A percentile compares a stretch with the other conserved stretches of the same genome.
Evolutionary conservation across 2,888 invertebrate genomes (phyloP).

Genomic region (Artemia sinica): DNA sequence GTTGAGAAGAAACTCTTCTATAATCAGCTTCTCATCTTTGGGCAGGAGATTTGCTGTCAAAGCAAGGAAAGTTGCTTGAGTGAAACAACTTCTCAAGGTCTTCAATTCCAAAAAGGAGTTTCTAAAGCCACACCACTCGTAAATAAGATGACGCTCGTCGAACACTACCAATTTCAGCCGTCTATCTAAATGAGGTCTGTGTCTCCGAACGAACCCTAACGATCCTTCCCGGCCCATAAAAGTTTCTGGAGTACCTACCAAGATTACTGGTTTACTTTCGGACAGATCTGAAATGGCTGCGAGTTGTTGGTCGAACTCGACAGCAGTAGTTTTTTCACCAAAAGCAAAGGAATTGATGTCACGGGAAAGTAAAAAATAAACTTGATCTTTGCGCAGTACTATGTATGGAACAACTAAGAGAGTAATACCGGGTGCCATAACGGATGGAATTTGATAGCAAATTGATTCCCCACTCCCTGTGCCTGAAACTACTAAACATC

Average conservation of each 20-base stretch:
- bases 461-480: background rate
- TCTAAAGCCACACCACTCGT: background rate
- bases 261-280: background rate
- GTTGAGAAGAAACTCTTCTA: background rate
- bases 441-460: constrained; percentile 8
- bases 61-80: background rate
- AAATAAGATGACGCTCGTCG: background rate
- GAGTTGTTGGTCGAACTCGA: background rate
- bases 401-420: background rate
- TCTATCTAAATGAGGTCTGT: background rate
- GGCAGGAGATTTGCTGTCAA: background rate
- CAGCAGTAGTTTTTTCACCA: background rate
- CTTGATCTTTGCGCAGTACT: background rate
- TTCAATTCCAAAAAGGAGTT: background rate
- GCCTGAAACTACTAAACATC: constrained; percentile 11
- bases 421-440: background rate
- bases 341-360: background rate
- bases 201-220: background rate
- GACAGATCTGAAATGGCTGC: background rate
- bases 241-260: background rate
- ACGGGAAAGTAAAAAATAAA: background rate
- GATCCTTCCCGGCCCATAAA: constrained; percentile 3
- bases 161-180: background rate
- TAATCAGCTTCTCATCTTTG: background rate
- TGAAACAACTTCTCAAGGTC: background rate